Evolutionary conservation across 2,113 vertebrate genomes (phyloP), one percentile per base, ranked within the genome.

Genomic region (Hippocampus mohnikei): DNA sequence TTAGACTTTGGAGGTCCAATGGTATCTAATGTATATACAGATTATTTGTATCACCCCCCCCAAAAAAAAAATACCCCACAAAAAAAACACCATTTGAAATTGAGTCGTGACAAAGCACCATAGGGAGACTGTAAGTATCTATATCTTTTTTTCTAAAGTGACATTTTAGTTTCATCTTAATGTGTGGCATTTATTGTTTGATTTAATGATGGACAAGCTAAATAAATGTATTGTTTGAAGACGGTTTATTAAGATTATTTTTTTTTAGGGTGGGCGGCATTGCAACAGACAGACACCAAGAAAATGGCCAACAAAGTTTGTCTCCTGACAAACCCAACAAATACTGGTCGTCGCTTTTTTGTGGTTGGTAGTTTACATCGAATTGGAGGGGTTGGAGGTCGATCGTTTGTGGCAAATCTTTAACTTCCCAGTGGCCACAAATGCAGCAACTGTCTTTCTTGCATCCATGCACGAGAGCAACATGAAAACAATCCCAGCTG

Each of bases 401-500:
- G 18, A 20, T 25, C 33, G 3, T 5, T 64, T 37, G n/a, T 3
- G 21, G 42, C 16, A 25, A n/a, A 50, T 50, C 44, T 50, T 44
- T 1, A 27, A 50, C 23, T 44, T 27, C n/a, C 25, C 10, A 65
- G 42, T 37, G 44, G 37, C n/a, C 21, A 44, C 6, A 41, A 40
- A 41, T 18, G 37, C 29, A n/a, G 37, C n/a, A 25, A 79, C 82
- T 82, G 86, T 86, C 80, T 79, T 83, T 87, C 78, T 69, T 44
- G 78, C 66, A 16, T 75, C 66, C 67, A 62, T 73, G 67, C 70
- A 78, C 75, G 56, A 76, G 68, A 72, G 76, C 72, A 71, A 79
- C 65, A 62, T 29, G 53, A 83, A 85, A 86, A 84, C 84, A 85
- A 81, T 82, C 77, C 84, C 67, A 48, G 52, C 72, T 48, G 78